A percentile compares a stretch with the other conserved stretches of the same genome.
Evolutionary conservation across 2,888 invertebrate genomes (phyloP).

Genomic region (Drosophila fulvimacula): DNA sequence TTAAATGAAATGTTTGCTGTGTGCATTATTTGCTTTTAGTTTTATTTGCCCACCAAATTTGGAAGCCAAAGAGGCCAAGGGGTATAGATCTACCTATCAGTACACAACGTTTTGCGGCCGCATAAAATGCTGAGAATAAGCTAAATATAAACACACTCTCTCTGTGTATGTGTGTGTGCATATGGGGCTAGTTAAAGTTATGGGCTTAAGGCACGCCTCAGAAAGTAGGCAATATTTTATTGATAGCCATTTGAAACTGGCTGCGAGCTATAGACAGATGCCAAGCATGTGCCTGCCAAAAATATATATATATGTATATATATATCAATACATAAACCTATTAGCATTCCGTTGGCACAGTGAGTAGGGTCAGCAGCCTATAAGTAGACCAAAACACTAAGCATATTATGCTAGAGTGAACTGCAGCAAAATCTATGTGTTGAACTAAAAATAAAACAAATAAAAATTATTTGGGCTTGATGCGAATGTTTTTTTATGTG

Average conservation of each 20-base stretch:
- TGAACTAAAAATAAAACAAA: neutral
- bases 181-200: conserved; percentile 43
- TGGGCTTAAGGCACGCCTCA: conserved; percentile 41
- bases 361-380: conserved; percentile 11
- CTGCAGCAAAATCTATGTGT: conserved; percentile 11
- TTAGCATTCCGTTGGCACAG: conserved; percentile 42
- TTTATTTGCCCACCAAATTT: conserved; percentile 67
- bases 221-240: conserved; percentile 69
- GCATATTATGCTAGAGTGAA: neutral
- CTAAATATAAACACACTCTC: conserved; percentile 59
- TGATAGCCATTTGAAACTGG: conserved; percentile 59
- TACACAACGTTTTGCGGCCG: conserved; percentile 52
- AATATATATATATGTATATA: conserved; percentile 10
- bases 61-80: conserved; percentile 20
- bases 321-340: conserved; percentile 31
- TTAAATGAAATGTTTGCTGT: conserved; percentile 80
- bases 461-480: neutral
- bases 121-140: conserved; percentile 61
- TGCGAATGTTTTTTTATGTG: too few relatives aligned
- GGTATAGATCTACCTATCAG: conserved; percentile 31
- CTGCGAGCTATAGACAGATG: conserved; percentile 20
- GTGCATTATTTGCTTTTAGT: conserved; percentile 75
- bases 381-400: neutral
- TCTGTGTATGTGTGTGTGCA: conserved; percentile 1
- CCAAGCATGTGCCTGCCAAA: conserved; percentile 44